These are phyloP conservation scores for Epistrophella euchroma DNA, from an alignment of 2,888 invertebrate genomes.

Conservation along the genomic window DNA sequence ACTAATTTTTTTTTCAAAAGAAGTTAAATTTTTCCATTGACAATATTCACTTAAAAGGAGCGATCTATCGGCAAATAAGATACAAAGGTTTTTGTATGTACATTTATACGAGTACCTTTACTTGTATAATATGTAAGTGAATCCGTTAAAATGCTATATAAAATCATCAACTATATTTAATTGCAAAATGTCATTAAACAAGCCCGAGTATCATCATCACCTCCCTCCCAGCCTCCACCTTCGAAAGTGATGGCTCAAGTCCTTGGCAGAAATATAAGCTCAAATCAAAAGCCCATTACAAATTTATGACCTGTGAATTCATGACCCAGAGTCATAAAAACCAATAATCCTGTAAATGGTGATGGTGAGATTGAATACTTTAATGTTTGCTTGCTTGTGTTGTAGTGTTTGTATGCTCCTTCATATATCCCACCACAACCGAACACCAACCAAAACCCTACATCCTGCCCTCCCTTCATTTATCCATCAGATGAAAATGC, in stretches of 20 bases:
- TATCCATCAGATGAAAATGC: background rate
- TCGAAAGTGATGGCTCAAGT: background rate
- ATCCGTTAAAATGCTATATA: background rate
- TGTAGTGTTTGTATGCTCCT: background rate
- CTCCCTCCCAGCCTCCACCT: background rate
- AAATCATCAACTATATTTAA: slow-evolving; percentile 1
- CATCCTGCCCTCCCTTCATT: background rate
- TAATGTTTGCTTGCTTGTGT: background rate
- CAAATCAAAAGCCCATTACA: slow-evolving; percentile 32
- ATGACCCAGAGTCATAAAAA: slow-evolving; percentile 34
- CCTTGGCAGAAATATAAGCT: slow-evolving; percentile 14
- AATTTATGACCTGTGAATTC: slow-evolving; percentile 38
- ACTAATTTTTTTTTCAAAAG: no score
- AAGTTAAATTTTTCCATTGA: no score
- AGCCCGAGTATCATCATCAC: background rate
- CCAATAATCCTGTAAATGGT: slow-evolving; percentile 24
- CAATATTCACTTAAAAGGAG: no score
- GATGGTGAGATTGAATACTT: slow-evolving; percentile 32
- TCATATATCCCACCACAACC: background rate
- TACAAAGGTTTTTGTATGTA: background rate
- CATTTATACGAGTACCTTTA: no score
- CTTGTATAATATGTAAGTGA: background rate
- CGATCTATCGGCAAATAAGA: background rate
- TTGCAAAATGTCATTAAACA: slow-evolving; percentile 18
- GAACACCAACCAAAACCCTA: background rate